Evolutionary conservation across 2,888 invertebrate genomes (phyloP), one percentile per base, ranked within the genome.

Genomic region (Meteorus cinctellus): DNA sequence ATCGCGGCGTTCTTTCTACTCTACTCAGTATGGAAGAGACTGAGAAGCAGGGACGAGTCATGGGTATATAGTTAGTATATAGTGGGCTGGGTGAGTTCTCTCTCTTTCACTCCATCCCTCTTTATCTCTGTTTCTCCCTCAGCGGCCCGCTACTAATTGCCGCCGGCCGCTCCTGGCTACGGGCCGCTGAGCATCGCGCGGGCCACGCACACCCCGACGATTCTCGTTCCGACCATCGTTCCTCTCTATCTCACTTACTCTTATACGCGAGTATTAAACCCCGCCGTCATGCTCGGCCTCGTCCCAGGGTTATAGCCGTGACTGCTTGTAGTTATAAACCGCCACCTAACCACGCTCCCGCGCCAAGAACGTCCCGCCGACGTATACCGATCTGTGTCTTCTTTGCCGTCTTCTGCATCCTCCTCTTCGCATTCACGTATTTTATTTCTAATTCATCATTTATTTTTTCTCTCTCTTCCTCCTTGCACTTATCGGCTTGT

Each of bases 81-180:
- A 45, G 65, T 72, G 59, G 66, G 67, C 60, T 66, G 66, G 60
- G 75, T 55, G 10, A 19, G 55, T 19, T 19, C 19, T n/a, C 55
- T 55, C 55, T 55, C 19, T 19, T 5, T n/a, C n/a, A 16, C 55
- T 55, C 19, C 6, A 4, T 55, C 55, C 19, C 8, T 2, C n/a
- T 55, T 8, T 8, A 3, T 55, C 4, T 55, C 19, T 24, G 55
- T 55, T 10, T 83, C 86, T 88, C 88, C 88, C 89, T 87, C 83
- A 86, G 85, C 87, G 86, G 87, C 85, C 85, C 85, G 85, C 86
- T 87, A 86, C 88, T 87, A 87, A 87, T 88, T 89, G 88, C 89
- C 87, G 88, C 84, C 86, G 86, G 87, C 87, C 86, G 88, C 87
- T 86, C 85, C 87, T 85, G 87, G 86, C 86, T 86, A 87, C 86